Evolutionary conservation across 92 coral and sea anemone species (phyloP), one percentile per base, ranked within the genome.

Genomic region (Pocillopora grandis): DNA sequence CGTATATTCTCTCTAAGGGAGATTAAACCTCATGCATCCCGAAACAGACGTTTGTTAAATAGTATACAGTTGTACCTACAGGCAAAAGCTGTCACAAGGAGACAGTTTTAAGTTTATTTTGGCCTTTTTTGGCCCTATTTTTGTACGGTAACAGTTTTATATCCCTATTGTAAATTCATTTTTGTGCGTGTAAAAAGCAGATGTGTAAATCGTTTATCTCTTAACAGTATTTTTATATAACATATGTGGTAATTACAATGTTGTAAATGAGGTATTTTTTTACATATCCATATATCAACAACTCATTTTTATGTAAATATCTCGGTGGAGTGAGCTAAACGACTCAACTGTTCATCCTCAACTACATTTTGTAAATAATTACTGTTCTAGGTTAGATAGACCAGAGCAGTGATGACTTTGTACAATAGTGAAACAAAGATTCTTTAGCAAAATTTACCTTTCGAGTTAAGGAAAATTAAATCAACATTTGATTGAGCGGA

Each of bases 191-290:
- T 78, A 20, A 19, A 80, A 69, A 58, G 68, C 37, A 13, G 8
- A 64, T 19, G 10, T 58, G 59, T 58, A 70, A 35, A 60, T 70
- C 49, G 42, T 76, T 37, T 6, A 70, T 58, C 19, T 42, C 52
- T 42, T 9, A 58, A 13, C 55, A 71, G 23, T 71, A 81, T 81
- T 81, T 81, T 81, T 71, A 35, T 66, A 79, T 58, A 59, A 14
- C 52, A 21, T 7, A 10, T 16, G 15, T n/a, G 23, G 76, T 19
- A 59, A 59, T 58, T n/a, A 37, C 17, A n/a, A 10, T 70, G 57
- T 70, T 70, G 75, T 70, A 70, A 15, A 70, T 70, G 18, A 14
- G 27, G 36, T 8, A 3, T 71, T 58, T 81, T 81, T 71, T 81
- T 81, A 59, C 60, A 81, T 14, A 8, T 81, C 20, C 84, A 19